Evolutionary conservation across 2,797 vertebrate species (phyloP), one percentile per base, ranked within the genome.

Genomic region (Diglossa cyanea): DNA sequence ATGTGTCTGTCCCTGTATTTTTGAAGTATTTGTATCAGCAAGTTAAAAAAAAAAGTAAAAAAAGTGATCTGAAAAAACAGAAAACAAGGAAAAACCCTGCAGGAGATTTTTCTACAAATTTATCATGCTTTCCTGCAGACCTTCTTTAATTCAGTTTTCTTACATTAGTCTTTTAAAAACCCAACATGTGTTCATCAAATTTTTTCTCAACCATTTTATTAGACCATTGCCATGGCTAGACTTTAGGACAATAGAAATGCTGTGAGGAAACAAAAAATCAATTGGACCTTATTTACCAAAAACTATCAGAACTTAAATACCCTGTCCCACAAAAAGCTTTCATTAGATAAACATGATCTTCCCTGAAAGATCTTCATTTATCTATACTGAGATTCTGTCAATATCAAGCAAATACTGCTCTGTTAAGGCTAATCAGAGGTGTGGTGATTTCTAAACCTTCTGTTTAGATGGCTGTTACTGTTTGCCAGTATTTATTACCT

Each of bases 401-500:
- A 84, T 88, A 77, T 48, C 61, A 68, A 80, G 44, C 26, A 86
- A 88, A 79, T 50, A 77, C 11, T 63, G 10, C 5, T 74, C 53
- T 71, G 48, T 71, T 83, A 74, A 76, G 24, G n/a, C 23, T 90
- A 78, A 78, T 25, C 40, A 76, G 67, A 94, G 40, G 25, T 23
- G n/a, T 50, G 23, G 33, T 50, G 24, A 72, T 77, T 77, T 77
- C 35, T 61, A 87, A 93, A 57, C 13, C 51, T 80, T 61, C 77
- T 80, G 31, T 85, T 91, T 54, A 81, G 20, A 61, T 72, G 39
- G 37, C 24, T 2, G 1, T 60, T 67, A 86, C 50, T 58, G 47
- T 93, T 90, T 81, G 55, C 30, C 63, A 55, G 62, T 78, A 73
- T 90, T 86, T 89, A 91, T 92, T 94, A 80, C 37, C 44, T 72